Base-by-base conservation (phyloP, 2,113 vertebrate species). In the Chascanopsetta lugubris region DNA sequence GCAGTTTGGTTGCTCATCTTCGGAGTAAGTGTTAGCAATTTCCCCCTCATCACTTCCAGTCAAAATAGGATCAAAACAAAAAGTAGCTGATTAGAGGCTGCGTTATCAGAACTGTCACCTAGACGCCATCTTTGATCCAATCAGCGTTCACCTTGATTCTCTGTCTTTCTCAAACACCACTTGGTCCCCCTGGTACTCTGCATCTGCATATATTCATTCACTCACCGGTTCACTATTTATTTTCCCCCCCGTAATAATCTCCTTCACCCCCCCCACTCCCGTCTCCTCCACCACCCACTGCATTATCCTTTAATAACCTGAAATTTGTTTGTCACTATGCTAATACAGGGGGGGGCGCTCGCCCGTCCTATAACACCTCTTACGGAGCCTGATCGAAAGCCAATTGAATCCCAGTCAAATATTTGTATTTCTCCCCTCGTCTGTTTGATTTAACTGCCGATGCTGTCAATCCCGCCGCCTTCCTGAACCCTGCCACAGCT, bases 391-490 rank as follows among this genome's bases (percentile, higher is more conserved):
- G 85, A 90, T 89, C 79, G 85, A 79, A 87, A 87, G 82, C 60
- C 84, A 83, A 86, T 87, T 77, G 84, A 85, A 87, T 84, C 69
- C 58, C 63, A 71, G 82, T 84, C 79, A 86, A 90, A 89, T 86
- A 83, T 90, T 87, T 88, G 80, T 85, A 88, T 88, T 89, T 84
- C 70, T 74, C 71, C 66, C n/a, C 77, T 84, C 69, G 79, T 83
- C 82, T 80, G 79, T 85, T 87, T 84, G 80, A 86, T 84, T 88
- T 84, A 84, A 81, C 80, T 63, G 74, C 74, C 74, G 67, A 54
- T 79, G 68, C 75, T 75, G 83, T 88, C 83, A 77, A 77, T 83
- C 77, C 75, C 15, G 57, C 79, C 76, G 38, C 80, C 79, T 81
- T 74, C 69, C 64, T 78, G 74, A 84, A 81, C 85, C 59, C 77